Evolutionary conservation across 1,140 invertebrate genomes (phyloP).

Genomic region (Diachasma alloeum): DNA sequence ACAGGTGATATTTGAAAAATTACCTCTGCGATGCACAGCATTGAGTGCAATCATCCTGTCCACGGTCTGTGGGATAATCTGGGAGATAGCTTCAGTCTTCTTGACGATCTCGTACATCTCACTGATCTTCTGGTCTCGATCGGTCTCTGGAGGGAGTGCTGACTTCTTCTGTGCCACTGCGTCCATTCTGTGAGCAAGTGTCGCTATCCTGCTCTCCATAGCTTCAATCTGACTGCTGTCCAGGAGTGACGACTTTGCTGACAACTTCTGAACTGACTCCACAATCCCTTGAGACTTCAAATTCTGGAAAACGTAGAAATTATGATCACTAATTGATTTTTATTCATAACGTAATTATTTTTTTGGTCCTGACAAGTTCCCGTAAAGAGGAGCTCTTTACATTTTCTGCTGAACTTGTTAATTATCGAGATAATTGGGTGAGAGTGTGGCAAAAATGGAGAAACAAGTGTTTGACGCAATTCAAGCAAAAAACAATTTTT

Average conservation of each 20-base stretch:
- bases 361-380: no score
- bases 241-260: conserved; percentile 79
- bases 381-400: no score
- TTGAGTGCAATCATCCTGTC: conserved; percentile 85
- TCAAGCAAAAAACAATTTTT: no score
- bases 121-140: conserved; percentile 82
- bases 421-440: no score
- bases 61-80: conserved; percentile 81
- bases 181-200: conserved; percentile 79
- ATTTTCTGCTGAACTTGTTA: no score
- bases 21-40: conserved; percentile 89
- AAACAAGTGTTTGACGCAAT: no score
- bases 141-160: conserved; percentile 72
- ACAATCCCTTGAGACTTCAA: conserved; percentile 62
- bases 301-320: conserved; percentile 35
- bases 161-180: conserved; percentile 76
- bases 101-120: conserved; percentile 89
- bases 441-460: no score
- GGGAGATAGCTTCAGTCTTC: conserved; percentile 81
- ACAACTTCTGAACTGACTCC: conserved; percentile 78
- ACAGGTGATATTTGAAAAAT: conserved; percentile 9
- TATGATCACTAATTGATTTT: background rate
- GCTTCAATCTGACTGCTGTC: conserved; percentile 83
- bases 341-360: no score
- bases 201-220: conserved; percentile 79